A percentile compares a stretch with the other conserved stretches of the same genome.
Evolutionary conservation across 1,140 invertebrate species (phyloP).

Genomic region (Lepidurus apus): DNA sequence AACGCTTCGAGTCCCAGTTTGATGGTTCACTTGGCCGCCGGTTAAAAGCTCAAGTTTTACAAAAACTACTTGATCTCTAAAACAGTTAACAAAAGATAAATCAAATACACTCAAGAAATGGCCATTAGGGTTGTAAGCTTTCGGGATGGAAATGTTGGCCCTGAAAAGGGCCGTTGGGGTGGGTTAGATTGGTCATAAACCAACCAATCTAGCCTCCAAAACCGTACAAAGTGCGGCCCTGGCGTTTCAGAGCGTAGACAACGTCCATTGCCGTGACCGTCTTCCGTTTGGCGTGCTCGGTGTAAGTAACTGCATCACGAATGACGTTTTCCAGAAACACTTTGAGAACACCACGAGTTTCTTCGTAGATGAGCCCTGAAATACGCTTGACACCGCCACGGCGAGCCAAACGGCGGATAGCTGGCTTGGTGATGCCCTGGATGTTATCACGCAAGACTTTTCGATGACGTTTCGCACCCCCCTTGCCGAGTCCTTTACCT

Average conservation of each 20-base stretch:
- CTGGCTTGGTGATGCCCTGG: slow-evolving; percentile 58
- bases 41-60: too few relatives aligned
- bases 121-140: too few relatives aligned
- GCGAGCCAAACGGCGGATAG: slow-evolving; percentile 55
- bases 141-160: too few relatives aligned
- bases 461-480: slow-evolving; percentile 46
- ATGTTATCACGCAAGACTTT: slow-evolving; percentile 55
- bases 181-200: too few relatives aligned
- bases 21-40: too few relatives aligned
- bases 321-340: slow-evolving; percentile 77
- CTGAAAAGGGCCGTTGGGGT: too few relatives aligned
- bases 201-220: slow-evolving; percentile 44
- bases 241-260: slow-evolving; percentile 74
- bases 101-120: background rate
- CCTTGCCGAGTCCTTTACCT: slow-evolving; percentile 49
- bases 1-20: too few relatives aligned
- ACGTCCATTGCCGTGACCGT: slow-evolving; percentile 82
- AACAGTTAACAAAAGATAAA: too few relatives aligned
- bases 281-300: slow-evolving; percentile 73
- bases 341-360: slow-evolving; percentile 60
- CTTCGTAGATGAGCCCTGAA: slow-evolving; percentile 68
- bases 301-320: slow-evolving; percentile 74
- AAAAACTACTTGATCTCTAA: too few relatives aligned
- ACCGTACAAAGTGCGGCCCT: slow-evolving; percentile 62
- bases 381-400: slow-evolving; percentile 63